Base-by-base conservation (phyloP, 2,797 vertebrate species). In the Sebastes kiyomatsui region DNA sequence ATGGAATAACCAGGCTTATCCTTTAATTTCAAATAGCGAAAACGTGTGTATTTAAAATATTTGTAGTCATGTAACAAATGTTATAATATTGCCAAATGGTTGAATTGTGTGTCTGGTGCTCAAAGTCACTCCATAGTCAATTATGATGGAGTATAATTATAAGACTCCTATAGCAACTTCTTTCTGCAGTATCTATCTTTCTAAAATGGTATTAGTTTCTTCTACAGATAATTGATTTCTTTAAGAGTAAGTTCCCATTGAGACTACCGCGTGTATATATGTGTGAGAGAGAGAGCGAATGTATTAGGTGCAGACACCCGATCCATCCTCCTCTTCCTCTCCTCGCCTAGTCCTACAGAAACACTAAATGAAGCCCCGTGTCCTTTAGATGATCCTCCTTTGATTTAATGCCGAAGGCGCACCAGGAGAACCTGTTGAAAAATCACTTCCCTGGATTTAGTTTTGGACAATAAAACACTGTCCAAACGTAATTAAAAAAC, bases 381-480 rank as follows among this genome's bases (percentile, higher is more conserved):
- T 94, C 93, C 92, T 94, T 91, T 82, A 85, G 71, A 88, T 77
- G 75, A 90, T 83, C 77, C 71, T 79, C 75, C 56, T 84, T 71
- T 95, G 92, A 95, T 95, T 94, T 95, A 95, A 86, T 54, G 78
- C 69, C 1, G 58, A 33, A 33, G 77, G 71, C 38, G 42, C 81
- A 59, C 54, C 30, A 25, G 77, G 75, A 88, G 87, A 88, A 92
- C 92, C 92, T 92, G 91, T 91, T 93, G 92, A 93, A 92, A 90
- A 93, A 93, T 91, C 82, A 85, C 92, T 93, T 89, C 83, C 77
- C 80, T 71, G 81, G 91, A 92, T 96, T 93, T 94, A 90, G 88
- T 91, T 95, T 95, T 87, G 77, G 78, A 93, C 92, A 87, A 94
- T 96, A 94, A 96, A 96, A 95, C 93, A 95, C 87, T 85, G 93